Percentiles rank a stretch among this genome's conserved stretches.
Evolutionary conservation across 2,888 invertebrate genomes (phyloP).

Genomic region (Nebria salina): DNA sequence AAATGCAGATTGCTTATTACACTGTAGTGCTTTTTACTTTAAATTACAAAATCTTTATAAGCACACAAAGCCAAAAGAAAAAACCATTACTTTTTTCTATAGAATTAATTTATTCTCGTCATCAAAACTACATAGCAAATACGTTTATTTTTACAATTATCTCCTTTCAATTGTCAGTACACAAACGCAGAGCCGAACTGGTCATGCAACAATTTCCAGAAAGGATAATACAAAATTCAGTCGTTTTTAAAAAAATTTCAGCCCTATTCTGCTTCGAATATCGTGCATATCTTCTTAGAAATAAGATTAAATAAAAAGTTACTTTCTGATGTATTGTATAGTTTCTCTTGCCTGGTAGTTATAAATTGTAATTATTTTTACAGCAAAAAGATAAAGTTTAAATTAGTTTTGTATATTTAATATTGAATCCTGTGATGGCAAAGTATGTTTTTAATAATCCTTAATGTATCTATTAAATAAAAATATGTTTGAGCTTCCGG

Average conservation of each 20-base stretch:
- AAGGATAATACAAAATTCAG: no score
- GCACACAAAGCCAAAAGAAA: no score
- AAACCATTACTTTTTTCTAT: neutral
- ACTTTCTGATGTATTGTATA: neutral
- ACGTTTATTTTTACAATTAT: neutral
- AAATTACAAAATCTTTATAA: neutral
- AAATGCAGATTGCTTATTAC: neutral
- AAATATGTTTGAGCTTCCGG: neutral
- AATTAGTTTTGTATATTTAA: conserved; percentile 30
- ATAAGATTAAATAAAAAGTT: neutral
- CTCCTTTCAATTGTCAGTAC: neutral
- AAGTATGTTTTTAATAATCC: neutral
- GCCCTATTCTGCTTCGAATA: neutral
- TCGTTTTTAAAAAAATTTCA: no score
- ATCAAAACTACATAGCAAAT: neutral
- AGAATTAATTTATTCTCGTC: neutral
- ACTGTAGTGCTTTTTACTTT: neutral
- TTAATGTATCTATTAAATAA: neutral
- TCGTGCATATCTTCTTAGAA: neutral
- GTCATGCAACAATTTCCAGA: no score
- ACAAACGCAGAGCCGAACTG: no score
- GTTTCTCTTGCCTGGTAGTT: neutral
- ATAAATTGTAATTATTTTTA: conserved; percentile 29
- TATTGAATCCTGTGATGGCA: neutral
- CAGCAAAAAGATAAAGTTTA: conserved; percentile 24